Conservation (phyloP, 2,888 invertebrate species). For the Himalopsyche tibetana region DNA sequence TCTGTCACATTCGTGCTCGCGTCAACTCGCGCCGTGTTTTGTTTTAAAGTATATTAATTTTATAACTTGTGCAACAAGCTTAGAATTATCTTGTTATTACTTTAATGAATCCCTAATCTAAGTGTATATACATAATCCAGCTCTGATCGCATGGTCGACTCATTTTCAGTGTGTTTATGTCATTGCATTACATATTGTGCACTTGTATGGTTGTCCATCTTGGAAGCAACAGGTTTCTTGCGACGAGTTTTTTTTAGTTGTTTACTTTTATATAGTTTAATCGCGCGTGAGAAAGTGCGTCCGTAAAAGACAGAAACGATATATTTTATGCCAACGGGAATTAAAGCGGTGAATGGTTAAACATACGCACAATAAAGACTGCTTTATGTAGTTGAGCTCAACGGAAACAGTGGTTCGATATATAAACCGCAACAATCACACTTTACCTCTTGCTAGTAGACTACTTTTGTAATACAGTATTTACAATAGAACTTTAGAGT, state of each 20-base stretch:
- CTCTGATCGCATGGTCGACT: neutral
- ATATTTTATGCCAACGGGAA: constrained; percentile 20
- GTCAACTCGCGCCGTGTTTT: neutral
- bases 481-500: neutral
- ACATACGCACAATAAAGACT: neutral
- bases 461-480: neutral
- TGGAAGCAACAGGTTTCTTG: constrained; percentile 41
- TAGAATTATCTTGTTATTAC: neutral
- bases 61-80: neutral
- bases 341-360: neutral
- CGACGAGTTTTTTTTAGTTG: constrained; percentile 5
- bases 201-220: constrained; percentile 33
- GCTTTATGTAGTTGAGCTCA: neutral
- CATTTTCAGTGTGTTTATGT: neutral
- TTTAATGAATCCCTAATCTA: neutral
- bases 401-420: neutral
- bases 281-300: constrained; percentile 42
- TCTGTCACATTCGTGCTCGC: constrained; percentile 10
- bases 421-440: constrained; percentile 22
- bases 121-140: too few species aligned
- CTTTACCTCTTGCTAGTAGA: constrained; percentile 7
- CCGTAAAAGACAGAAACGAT: neutral
- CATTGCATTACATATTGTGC: constrained; percentile 1
- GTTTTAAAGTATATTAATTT: neutral
- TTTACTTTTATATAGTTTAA: constrained; percentile 19